Conservation (phyloP, 2,113 vertebrate genomes). For the Pangasianodon hypophthalmus region DNA sequence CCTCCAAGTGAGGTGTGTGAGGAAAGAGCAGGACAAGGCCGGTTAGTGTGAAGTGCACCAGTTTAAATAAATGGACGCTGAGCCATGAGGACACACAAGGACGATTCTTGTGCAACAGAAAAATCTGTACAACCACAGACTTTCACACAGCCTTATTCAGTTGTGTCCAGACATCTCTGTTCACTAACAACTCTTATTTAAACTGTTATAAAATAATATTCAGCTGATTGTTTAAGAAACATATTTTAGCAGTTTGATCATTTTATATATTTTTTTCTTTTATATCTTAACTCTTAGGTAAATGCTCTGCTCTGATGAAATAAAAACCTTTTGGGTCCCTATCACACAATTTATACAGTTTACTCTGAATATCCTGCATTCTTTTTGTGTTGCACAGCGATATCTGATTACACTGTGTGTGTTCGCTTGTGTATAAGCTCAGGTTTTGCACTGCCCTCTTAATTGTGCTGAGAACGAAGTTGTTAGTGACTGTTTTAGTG, state of each 20-base stretch:
- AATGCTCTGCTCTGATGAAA: background rate
- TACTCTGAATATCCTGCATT: background rate
- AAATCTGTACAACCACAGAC: background rate
- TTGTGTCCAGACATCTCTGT: background rate
- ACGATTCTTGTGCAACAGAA: background rate
- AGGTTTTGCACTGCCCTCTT: background rate
- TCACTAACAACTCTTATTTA: background rate
- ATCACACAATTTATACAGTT: background rate
- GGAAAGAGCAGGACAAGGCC: slow-evolving; percentile 23
- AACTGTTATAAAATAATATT: background rate
- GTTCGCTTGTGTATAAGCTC: background rate
- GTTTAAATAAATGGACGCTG: background rate
- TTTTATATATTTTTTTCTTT: background rate
- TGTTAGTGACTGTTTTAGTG: slow-evolving; percentile 6
- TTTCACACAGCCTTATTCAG: background rate
- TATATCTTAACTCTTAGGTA: background rate
- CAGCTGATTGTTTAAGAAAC: background rate
- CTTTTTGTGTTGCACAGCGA: background rate
- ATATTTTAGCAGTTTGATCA: background rate
- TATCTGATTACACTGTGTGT: background rate
- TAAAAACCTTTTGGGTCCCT: background rate
- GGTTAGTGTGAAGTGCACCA: background rate
- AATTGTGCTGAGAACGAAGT: background rate
- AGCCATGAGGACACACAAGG: background rate
- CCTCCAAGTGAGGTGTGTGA: slow-evolving; percentile 18